These are phyloP conservation scores for Papilio polytes DNA, from an alignment of 1,140 invertebrate genomes.

Conservation along the genomic window DNA sequence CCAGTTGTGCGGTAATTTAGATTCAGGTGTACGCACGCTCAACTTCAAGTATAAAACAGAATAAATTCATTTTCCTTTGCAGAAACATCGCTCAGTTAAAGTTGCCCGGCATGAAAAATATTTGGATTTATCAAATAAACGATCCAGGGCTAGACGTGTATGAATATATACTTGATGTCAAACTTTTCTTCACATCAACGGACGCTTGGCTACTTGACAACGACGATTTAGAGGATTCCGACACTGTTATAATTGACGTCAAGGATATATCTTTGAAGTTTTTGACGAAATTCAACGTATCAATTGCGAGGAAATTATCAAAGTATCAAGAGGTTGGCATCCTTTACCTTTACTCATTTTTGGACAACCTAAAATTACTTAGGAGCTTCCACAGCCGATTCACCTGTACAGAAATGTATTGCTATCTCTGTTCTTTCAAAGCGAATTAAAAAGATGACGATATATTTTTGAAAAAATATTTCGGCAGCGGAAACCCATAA, in stretches of 20 bases:
- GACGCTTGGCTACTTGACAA: constrained; percentile 85
- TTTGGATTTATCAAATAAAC: constrained; percentile 86
- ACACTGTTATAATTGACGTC: constrained; percentile 88
- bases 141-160: constrained; percentile 86
- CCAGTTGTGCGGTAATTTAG: no score
- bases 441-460: background rate
- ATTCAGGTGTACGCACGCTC: background rate
- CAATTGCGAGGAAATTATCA: constrained; percentile 60
- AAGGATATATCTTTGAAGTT: constrained; percentile 86
- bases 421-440: background rate
- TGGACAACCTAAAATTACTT: background rate
- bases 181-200: constrained; percentile 86
- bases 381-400: background rate
- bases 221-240: constrained; percentile 81
- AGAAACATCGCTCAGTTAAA: constrained; percentile 69
- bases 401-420: background rate
- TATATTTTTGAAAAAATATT: background rate
- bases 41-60: no score
- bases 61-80: no score
- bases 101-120: constrained; percentile 77
- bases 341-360: background rate
- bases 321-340: constrained; percentile 71
- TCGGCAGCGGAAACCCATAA: no score
- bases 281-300: constrained; percentile 77
- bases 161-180: constrained; percentile 86